These are phyloP conservation scores for Alloscopus bannaensis DNA, from an alignment of 2,888 invertebrate genomes.

Conservation along the genomic window DNA sequence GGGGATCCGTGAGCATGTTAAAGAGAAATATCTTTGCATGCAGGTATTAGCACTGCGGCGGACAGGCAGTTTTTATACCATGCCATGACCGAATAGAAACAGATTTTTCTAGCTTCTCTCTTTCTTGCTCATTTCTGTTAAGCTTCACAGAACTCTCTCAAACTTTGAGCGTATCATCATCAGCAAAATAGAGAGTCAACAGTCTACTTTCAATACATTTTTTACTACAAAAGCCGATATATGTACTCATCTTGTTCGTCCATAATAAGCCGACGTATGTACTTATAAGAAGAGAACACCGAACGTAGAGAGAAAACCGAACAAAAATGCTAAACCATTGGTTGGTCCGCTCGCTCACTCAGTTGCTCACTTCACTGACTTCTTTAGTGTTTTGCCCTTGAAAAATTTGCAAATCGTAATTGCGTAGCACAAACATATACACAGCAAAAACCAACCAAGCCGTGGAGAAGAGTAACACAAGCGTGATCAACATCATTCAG, in stretches of 20 bases:
- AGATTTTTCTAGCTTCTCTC: constrained; percentile 3
- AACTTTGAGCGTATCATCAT: neutral
- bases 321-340: constrained; percentile 36
- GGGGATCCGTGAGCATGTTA: constrained; percentile 1
- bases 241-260: neutral
- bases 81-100: constrained; percentile 12
- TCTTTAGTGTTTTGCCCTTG: constrained; percentile 65
- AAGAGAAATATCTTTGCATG: constrained; percentile 25
- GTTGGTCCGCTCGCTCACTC: constrained; percentile 45
- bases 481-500: constrained; percentile 46
- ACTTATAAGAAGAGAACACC: neutral
- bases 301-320: constrained; percentile 7
- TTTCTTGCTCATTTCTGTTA: neutral
- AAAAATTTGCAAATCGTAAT: constrained; percentile 61
- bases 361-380: constrained; percentile 54
- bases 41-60: constrained; percentile 24
- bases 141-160: neutral
- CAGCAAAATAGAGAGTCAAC: constrained; percentile 1
- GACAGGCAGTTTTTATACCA: constrained; percentile 10
- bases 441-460: constrained; percentile 31
- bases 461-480: constrained; percentile 36
- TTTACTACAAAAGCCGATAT: constrained; percentile 22
- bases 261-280: neutral
- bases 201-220: constrained; percentile 13
- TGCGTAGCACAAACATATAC: constrained; percentile 46